phyloP scores from a whole-genome alignment of 1,140 invertebrate species.

The Dermatophagoides farinae region DNA sequence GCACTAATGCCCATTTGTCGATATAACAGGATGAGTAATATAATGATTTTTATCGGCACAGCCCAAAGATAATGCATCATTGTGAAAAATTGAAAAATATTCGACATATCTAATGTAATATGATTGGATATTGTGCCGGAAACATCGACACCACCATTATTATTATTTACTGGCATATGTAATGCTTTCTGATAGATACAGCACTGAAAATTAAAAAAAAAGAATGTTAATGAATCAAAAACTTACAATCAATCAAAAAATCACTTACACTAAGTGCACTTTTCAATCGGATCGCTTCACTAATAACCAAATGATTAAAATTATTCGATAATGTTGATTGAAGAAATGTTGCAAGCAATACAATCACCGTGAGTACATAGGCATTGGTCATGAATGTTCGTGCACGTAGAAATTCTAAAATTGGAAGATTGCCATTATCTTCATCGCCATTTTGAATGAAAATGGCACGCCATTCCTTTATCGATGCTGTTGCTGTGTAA shows the following conservation, averaged over 20 bases:
- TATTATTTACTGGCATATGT: conserved; percentile 21
- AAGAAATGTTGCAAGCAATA: conserved; percentile 45
- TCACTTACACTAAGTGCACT: conserved; percentile 44
- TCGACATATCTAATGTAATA: conserved; percentile 55
- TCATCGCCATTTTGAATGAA: background rate
- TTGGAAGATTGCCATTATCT: background rate
- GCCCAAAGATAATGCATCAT: conserved; percentile 67
- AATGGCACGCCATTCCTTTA: too few species aligned
- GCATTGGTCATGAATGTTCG: conserved; percentile 47
- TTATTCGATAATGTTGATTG: conserved; percentile 64
- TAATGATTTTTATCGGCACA: conserved; percentile 53
- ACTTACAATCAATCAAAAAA: background rate
- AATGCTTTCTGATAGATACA: conserved; percentile 39
- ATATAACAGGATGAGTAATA: conserved; percentile 50
- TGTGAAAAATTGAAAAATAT: conserved; percentile 50
- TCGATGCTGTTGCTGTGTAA: too few species aligned
- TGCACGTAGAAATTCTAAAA: conserved; percentile 14
- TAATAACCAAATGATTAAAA: conserved; percentile 55
- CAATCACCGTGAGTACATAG: conserved; percentile 47
- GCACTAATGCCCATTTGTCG: conserved; percentile 52
- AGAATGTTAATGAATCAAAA: conserved; percentile 8
- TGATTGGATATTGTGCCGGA: conserved; percentile 49
- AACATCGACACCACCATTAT: conserved; percentile 21
- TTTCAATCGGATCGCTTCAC: conserved; percentile 55
- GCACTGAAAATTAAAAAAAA: conserved; percentile 30